Evolutionary conservation across 2,888 invertebrate genomes (phyloP).

Genomic region (Hybos culiciformis): DNA sequence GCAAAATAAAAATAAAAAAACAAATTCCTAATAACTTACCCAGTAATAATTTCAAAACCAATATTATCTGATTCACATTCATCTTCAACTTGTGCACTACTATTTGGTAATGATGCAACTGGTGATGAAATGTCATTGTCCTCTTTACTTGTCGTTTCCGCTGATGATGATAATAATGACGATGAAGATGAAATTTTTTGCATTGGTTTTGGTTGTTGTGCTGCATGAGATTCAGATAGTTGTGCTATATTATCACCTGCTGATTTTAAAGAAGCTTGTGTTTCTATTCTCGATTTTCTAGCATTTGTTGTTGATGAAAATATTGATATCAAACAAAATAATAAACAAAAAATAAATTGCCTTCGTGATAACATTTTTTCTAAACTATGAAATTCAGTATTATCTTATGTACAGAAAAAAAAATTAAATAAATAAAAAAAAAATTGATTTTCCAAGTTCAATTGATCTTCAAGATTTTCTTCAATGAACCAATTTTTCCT

Average conservation of each 20-base stretch:
- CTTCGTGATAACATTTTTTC: not conserved
- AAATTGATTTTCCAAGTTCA: too few species aligned
- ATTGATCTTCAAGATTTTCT: too few species aligned
- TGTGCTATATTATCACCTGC: not conserved
- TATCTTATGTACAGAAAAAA: too few species aligned
- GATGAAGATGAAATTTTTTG: not conserved
- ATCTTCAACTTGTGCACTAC: slow-evolving; percentile 35
- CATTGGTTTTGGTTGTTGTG: not conserved
- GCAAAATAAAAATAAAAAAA: too few species aligned
- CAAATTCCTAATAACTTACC: slow-evolving; percentile 44
- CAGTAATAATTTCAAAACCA: slow-evolving; percentile 85
- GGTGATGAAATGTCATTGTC: not conserved
- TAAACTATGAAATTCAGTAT: too few species aligned
- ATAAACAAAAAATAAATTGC: not conserved
- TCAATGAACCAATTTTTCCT: too few species aligned
- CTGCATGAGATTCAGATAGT: not conserved
- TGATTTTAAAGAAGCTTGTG: not conserved
- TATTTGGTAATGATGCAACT: not conserved
- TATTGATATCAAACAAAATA: not conserved
- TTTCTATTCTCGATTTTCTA: not conserved
- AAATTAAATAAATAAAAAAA: too few species aligned
- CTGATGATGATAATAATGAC: not conserved
- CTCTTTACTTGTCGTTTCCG: not conserved
- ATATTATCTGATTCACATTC: slow-evolving; percentile 85
- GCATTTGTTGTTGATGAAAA: not conserved